Evolutionary conservation across 2,113 vertebrate genomes (phyloP).

Genomic region (Ptilorrhoa leucosticta): DNA sequence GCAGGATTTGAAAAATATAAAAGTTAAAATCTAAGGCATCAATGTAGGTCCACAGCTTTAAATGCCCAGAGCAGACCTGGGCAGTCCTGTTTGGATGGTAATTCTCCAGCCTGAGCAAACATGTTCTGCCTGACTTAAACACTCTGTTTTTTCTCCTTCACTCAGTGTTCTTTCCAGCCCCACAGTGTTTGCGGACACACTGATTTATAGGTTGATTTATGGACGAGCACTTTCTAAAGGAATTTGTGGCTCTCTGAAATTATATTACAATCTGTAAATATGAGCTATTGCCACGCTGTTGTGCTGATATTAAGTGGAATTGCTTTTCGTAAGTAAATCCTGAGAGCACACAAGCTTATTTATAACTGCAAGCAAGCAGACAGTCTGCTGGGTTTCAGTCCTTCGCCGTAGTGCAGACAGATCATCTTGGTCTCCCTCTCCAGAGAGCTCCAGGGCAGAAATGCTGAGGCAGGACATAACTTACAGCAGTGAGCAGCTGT

Average conservation of each 20-base stretch:
- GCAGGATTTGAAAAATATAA: too few relatives aligned
- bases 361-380: not conserved
- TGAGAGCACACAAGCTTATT: slow-evolving; percentile 9
- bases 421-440: not conserved
- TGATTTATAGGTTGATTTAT: slow-evolving; percentile 37
- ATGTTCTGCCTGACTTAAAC: not conserved
- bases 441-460: not conserved
- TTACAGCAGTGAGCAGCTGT: not conserved
- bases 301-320: not conserved
- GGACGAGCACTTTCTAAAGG: not conserved
- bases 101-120: not conserved
- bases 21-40: too few relatives aligned
- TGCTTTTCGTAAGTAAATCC: slow-evolving; percentile 17
- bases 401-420: not conserved
- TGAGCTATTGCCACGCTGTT: not conserved
- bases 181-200: not conserved
- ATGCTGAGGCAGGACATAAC: not conserved
- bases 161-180: not conserved
- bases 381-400: not conserved
- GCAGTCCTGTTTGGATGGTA: not conserved
- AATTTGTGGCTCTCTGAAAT: slow-evolving; percentile 7
- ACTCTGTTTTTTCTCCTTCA: not conserved
- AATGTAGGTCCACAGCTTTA: not conserved
- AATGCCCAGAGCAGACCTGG: not conserved
- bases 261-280: slow-evolving; percentile 11